Percentiles rank a stretch among this genome's conserved stretches.
Conservation (phyloP, 2,113 vertebrate genomes). For the Spilogale gracilis region DNA sequence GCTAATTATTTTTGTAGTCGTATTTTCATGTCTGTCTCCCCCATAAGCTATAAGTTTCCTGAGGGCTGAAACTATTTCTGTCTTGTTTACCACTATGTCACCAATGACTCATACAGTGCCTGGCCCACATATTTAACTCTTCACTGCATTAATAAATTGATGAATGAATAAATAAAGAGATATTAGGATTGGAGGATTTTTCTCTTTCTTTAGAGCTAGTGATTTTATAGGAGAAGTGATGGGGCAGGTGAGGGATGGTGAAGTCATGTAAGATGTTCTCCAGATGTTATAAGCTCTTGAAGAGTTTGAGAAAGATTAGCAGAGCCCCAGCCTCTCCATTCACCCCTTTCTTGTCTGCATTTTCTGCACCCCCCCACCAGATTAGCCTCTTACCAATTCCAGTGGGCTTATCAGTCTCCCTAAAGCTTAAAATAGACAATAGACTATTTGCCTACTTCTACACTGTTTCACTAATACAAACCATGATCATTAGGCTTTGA, state of each 20-base stretch:
- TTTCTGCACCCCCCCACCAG: neutral
- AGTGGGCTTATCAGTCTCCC: neutral
- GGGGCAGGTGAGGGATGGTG: neutral
- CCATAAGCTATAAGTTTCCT: neutral
- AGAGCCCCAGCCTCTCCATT: neutral
- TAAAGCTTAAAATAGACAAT: neutral
- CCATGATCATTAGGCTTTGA: neutral
- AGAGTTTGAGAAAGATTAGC: neutral
- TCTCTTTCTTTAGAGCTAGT: neutral
- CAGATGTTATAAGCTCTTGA: neutral
- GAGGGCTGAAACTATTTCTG: slow-evolving; percentile 38
- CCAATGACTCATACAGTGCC: neutral
- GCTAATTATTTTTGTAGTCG: slow-evolving; percentile 38
- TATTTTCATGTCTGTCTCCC: slow-evolving; percentile 8
- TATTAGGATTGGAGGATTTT: neutral
- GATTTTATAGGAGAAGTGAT: neutral
- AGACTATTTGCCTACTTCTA: neutral
- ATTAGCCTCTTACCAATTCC: neutral
- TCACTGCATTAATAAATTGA: neutral
- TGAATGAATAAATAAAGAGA: neutral
- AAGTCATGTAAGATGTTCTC: neutral
- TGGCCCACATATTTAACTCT: slow-evolving; percentile 22
- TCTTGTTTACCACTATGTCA: slow-evolving; percentile 37
- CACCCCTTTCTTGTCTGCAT: neutral
- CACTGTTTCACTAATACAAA: neutral